Evolutionary conservation across 2,888 invertebrate species (phyloP), one percentile per base, ranked within the genome.

Genomic region (Leptura quadrifasciata): DNA sequence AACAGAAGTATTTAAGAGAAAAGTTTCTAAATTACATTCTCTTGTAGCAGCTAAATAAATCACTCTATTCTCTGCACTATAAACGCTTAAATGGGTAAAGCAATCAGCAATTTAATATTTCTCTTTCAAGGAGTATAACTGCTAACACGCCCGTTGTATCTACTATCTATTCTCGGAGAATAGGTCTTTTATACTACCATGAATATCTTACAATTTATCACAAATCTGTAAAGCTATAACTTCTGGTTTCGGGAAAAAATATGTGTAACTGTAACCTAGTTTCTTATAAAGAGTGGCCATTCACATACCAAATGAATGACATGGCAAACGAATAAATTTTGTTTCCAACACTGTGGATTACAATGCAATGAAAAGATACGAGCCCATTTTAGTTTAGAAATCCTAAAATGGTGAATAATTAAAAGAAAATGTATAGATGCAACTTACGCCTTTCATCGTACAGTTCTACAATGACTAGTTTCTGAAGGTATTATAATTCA

Each of bases 121-220:
- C 15, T 39, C 10, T 39, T 39, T 39, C 39, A 39, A 39, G 39
- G 12, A 15, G 39, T 39, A 31, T 39, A 39, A 39, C 39, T 15
- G 39, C 39, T 15, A 39, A 39, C 39, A 15, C 39, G 12, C 39
- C 12, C 39, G 39, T 10, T 39, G 39, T 10, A 15, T 39, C 39
- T 39, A 15, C 15, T 39, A 15, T 39, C 39, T 39, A 12, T 39
- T 39, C 39, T 15, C 39, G 39, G 15, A 39, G 39, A 31, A 31
- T 31, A 31, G 39, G 39, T 15, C 15, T 39, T 39, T 39, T 39
- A 39, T 39, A 6, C 12, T 39, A 6, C 39, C 15, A 39, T 39
- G 27, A 60, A 60, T 15, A 12, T 60, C 17, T 12, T 20, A 27
- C 15, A 60, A 60, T 60, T 17, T 27, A 60, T 60, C 60, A 60